Base-by-base conservation (phyloP, 2,888 invertebrate genomes). In the Apantesis nais region DNA sequence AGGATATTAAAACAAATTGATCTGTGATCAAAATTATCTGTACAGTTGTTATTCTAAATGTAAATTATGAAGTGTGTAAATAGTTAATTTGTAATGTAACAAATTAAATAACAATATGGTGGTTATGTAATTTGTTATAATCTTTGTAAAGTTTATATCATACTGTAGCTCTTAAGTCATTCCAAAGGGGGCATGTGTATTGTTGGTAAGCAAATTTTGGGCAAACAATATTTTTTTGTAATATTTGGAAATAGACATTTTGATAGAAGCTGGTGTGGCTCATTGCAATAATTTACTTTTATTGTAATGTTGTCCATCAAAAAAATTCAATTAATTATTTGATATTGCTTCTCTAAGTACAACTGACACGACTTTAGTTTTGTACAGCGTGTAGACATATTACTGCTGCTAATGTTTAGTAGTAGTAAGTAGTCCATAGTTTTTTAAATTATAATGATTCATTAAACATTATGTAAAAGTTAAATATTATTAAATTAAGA, bases 11-110 rank as follows among this genome's bases (percentile, higher is more conserved):
- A 58, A 58, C 16, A 4, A 71, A 72, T 78, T 84, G 86, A 74
- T 85, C 88, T 88, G 88, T 89, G 88, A 89, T 88, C 84, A 75
- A 84, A 84, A 82, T 82, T 81, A 39, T 73, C 73, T 78, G 71
- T 79, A 79, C 61, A 77, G 70, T 77, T 76, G 74, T 72, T 66
- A 61, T 77, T 29, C 58, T 63, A 67, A 31, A 66, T 41, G 52
- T 77, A 68, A 71, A 77, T 74, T 74, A 68, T 71, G 63, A 83
- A 81, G 16, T 19, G 67, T 83, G 78, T 81, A 78, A 78, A 81
- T 80, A 81, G 79, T 74, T 76, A 74, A 74, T 73, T 69, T 72
- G n/a, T 78, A 74, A 76, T 66, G 67, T 62, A 65, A 65, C 16
- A 44, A 64, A 58, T 19, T 64, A 63, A n/a, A 62, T 68, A 39